Evolutionary conservation across 2,113 vertebrate genomes (phyloP).

Genomic region (Neopipo cinnamomea): DNA sequence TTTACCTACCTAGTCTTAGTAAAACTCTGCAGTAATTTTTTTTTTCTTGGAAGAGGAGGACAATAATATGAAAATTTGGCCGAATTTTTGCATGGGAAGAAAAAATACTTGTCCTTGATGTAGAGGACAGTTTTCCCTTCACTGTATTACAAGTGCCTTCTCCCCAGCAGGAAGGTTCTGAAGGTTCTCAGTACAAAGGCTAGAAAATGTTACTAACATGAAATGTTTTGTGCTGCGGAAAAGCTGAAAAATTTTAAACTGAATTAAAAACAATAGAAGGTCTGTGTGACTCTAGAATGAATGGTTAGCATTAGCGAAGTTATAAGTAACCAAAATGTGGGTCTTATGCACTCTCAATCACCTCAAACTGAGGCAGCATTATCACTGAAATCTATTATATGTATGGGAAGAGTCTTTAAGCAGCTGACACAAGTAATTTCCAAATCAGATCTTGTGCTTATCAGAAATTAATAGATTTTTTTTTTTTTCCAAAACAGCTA

Average conservation of each 20-base stretch:
- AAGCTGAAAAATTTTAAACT: neutral
- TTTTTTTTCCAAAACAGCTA: neutral
- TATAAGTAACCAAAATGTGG: neutral
- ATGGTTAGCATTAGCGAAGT: neutral
- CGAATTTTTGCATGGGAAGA: neutral
- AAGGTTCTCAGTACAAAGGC: accelerated
- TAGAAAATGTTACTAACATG: neutral
- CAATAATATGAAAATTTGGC: neutral
- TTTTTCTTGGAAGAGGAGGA: accelerated
- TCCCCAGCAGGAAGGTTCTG: neutral
- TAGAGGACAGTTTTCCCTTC: neutral
- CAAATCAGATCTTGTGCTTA: neutral
- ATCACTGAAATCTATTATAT: neutral
- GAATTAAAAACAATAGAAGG: neutral
- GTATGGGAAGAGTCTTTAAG: neutral
- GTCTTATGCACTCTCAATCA: neutral
- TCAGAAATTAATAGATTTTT: neutral
- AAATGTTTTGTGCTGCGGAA: neutral
- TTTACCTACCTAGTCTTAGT: neutral
- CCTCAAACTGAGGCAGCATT: neutral
- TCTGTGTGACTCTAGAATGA: neutral
- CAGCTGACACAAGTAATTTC: neutral
- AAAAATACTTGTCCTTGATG: neutral
- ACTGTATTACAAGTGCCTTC: neutral
- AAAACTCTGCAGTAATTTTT: neutral